phyloP scores from a whole-genome alignment of 2,888 invertebrate genomes.

The Habrosyne pyritoides region DNA sequence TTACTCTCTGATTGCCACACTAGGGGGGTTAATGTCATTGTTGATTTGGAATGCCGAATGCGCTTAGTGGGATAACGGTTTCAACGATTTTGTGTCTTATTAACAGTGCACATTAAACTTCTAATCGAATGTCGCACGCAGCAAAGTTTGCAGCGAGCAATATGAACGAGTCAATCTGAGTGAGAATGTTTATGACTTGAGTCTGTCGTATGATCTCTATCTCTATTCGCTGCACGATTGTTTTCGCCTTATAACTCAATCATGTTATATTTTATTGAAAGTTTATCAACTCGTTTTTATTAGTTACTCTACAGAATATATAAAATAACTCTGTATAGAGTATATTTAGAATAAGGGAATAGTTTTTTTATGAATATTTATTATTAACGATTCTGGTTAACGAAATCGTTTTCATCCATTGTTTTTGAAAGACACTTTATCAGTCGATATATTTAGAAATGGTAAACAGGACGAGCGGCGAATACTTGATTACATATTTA shows the following conservation, averaged over 20 bases:
- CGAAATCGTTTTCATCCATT: too few relatives aligned
- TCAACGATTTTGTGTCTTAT: conserved; percentile 45
- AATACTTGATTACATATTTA: too few relatives aligned
- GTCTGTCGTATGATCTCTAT: not conserved
- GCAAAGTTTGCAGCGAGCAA: not conserved
- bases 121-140: conserved; percentile 22
- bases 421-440: too few relatives aligned
- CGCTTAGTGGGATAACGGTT: conserved; percentile 66
- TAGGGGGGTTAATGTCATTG: conserved; percentile 80
- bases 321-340: not conserved
- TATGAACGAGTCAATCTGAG: conserved; percentile 6
- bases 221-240: not conserved
- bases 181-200: conserved; percentile 7
- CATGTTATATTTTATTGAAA: not conserved
- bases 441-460: too few relatives aligned
- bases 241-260: not conserved
- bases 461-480: too few relatives aligned
- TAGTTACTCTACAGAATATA: not conserved
- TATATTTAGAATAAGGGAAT: too few relatives aligned
- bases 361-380: too few relatives aligned
- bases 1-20: conserved; percentile 81
- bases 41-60: conserved; percentile 78
- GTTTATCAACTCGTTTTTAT: not conserved
- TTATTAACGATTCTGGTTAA: too few relatives aligned
- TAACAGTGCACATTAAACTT: conserved; percentile 41